These are phyloP conservation scores for Nannoperca obscura DNA, from an alignment of 2,797 vertebrate species.

Conservation along the genomic window DNA sequence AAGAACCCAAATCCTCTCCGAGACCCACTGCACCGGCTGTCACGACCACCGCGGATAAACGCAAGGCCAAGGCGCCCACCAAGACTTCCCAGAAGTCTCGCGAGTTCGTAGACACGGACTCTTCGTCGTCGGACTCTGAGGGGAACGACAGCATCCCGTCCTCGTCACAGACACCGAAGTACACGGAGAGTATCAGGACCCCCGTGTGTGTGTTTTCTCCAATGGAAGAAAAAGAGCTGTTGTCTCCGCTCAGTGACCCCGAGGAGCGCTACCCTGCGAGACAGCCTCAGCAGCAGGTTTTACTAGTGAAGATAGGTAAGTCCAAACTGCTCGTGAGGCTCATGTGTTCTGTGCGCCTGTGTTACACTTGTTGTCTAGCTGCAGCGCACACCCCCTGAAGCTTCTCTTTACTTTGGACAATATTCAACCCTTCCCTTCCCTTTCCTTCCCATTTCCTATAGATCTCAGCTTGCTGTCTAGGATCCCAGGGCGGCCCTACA, in stretches of 20 bases:
- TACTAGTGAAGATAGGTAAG: slow-evolving; percentile 94
- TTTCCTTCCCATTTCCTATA: slow-evolving; percentile 49
- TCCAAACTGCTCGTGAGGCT: not conserved
- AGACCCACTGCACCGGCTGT: slow-evolving; percentile 83
- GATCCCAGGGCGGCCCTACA: slow-evolving; percentile 94
- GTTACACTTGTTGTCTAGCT: not conserved
- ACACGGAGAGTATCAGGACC: slow-evolving; percentile 94
- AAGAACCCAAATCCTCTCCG: slow-evolving; percentile 95
- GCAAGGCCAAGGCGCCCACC: slow-evolving; percentile 91
- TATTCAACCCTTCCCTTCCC: slow-evolving; percentile 37
- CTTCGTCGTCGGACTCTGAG: slow-evolving; percentile 98
- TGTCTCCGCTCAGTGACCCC: slow-evolving; percentile 96
- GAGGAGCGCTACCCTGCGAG: slow-evolving; percentile 91
- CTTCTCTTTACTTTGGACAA: slow-evolving; percentile 35
- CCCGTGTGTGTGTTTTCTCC: slow-evolving; percentile 93
- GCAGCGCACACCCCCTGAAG: not conserved
- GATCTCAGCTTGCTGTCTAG: slow-evolving; percentile 94
- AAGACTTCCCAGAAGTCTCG: slow-evolving; percentile 95
- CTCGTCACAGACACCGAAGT: slow-evolving; percentile 97
- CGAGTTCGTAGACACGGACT: slow-evolving; percentile 96
- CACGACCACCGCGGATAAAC: slow-evolving; percentile 86
- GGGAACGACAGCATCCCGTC: slow-evolving; percentile 97
- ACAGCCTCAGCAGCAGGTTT: slow-evolving; percentile 85
- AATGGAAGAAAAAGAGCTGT: slow-evolving; percentile 95
- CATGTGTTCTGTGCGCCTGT: not conserved